Evolutionary conservation across 2,797 vertebrate genomes (phyloP).

Genomic region (Anguilla pacifica): DNA sequence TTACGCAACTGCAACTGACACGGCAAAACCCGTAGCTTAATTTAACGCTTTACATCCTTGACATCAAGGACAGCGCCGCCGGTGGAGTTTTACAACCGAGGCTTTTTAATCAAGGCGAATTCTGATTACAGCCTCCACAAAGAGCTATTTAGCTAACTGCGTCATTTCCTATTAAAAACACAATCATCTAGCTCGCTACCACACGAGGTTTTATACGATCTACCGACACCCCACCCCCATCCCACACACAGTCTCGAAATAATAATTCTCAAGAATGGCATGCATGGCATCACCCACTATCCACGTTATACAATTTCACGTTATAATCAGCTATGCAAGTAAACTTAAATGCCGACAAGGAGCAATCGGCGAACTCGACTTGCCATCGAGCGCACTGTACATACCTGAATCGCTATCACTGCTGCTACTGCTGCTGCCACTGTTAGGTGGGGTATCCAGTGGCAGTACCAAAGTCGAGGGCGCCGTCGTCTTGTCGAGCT

Average conservation of each 20-base stretch:
- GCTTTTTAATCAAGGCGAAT: background rate
- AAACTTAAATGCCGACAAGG: background rate
- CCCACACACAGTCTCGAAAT: background rate
- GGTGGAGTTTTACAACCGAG: background rate
- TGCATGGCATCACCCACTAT: background rate
- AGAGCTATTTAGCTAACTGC: background rate
- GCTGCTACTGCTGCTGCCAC: slow-evolving; percentile 63
- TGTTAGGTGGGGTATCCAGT: slow-evolving; percentile 77
- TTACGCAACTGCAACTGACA: slow-evolving; percentile 36
- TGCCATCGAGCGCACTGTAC: slow-evolving; percentile 34
- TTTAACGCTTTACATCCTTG: slow-evolving; percentile 31
- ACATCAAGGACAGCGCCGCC: background rate
- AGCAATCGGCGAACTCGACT: background rate
- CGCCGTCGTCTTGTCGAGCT: slow-evolving; percentile 51
- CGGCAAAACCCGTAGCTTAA: slow-evolving; percentile 16
- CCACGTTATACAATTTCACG: background rate
- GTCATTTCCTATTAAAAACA: background rate
- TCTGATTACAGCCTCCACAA: background rate
- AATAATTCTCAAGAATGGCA: background rate
- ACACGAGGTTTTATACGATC: background rate
- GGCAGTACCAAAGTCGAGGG: slow-evolving; percentile 28
- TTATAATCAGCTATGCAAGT: background rate
- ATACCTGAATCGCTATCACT: slow-evolving; percentile 79
- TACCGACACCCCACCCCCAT: background rate
- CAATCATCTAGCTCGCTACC: background rate